Evolutionary conservation across 2,888 invertebrate species (phyloP), one percentile per base, ranked within the genome.

Genomic region (Tachina fera): DNA sequence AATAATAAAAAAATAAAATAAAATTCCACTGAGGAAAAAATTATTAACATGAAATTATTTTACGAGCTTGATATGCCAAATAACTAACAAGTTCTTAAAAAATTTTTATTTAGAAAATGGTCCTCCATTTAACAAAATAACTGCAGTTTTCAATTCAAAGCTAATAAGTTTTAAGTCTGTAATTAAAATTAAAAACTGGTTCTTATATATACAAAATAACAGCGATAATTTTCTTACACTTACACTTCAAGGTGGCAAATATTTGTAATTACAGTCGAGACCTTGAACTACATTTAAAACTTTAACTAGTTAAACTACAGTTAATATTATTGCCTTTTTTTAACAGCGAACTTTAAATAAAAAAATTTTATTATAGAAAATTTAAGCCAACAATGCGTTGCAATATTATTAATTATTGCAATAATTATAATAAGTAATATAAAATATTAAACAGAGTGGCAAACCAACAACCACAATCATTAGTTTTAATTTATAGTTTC

Each of bases 271-370:
- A n/a, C 45, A 63, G 60, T 53, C 68, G 70, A 58, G 63, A 65
- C 84, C 84, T 51, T 84, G 84, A 60, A 51, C 75, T 58, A 80
- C 45, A 74, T 79, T 79, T n/a, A 13, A 39, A 60, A 31, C 5
- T 31, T 6, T 31, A 31, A 31, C 31, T 31, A 19, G 9, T 56
- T 39, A 63, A 61, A 61, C 56, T 79, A 79, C 13, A 14, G n/a
- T 4, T 56, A 16, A 19, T 58, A 43, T 49, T 39, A 39, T 39
- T n/a, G 9, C 5, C 6, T 31, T 6, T 61, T 53, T 53, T 39
- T 9, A 49, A 47, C n/a, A 58, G n/a, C 31, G 31, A 76, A 13
- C 41, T 5, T 63, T 45, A 22, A 31, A 22, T 0, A 67, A 16
- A n/a, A 10, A 56, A 49, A 53, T 31, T 31, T 31, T 16, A 53